These are phyloP conservation scores for Microcebus lehilahytsara DNA, from an alignment of 2,113 vertebrate genomes.

Conservation along the genomic window DNA sequence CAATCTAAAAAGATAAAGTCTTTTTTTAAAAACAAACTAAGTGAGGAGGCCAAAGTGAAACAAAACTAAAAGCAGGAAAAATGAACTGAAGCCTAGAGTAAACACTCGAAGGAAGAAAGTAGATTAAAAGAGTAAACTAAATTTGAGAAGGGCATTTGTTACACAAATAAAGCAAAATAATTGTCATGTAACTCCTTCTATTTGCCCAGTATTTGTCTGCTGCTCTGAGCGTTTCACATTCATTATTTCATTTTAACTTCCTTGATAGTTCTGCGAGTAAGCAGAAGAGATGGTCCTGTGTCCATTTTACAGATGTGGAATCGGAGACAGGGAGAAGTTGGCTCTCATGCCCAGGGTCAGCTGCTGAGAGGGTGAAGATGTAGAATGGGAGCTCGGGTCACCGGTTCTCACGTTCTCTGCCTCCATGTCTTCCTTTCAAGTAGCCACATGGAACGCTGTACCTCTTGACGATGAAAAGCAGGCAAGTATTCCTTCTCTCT, in stretches of 20 bases:
- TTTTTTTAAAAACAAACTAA: background rate
- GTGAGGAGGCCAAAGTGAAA: background rate
- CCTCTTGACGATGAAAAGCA: background rate
- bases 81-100: background rate
- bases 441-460: background rate
- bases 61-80: background rate
- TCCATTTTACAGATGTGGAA: background rate
- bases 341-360: background rate
- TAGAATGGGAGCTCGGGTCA: too few relatives aligned
- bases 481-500: background rate
- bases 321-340: background rate
- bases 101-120: background rate
- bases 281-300: too few relatives aligned
- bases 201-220: background rate
- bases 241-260: background rate
- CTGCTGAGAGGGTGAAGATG: background rate
- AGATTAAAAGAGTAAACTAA: background rate
- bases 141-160: background rate
- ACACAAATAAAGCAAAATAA: background rate
- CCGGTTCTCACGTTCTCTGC: background rate
- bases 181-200: accelerated
- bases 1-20: background rate
- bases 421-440: background rate
- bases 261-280: background rate
- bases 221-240: background rate